A percentile compares a stretch with the other conserved stretches of the same genome.
phyloP scores from a whole-genome alignment of 2,797 vertebrate genomes.

The Stomatorhinus walkeri region DNA sequence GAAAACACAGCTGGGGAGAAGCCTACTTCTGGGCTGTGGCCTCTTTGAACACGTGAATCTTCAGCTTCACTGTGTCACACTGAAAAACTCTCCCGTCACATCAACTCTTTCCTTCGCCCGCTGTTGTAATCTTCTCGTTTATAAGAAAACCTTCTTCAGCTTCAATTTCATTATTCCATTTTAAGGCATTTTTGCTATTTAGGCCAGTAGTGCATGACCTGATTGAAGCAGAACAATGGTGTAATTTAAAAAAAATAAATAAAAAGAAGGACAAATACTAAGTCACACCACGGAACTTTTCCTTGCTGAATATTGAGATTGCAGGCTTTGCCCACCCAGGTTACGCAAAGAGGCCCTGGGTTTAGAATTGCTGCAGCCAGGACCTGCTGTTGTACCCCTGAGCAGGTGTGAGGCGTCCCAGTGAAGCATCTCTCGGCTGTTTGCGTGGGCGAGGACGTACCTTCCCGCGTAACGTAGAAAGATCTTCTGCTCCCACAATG shows the following conservation, averaged over 20 bases:
- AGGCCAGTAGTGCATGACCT: neutral
- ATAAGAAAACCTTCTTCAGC: neutral
- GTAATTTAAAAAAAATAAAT: neutral
- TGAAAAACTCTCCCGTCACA: neutral
- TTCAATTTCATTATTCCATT: neutral
- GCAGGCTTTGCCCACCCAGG: neutral
- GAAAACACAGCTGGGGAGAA: neutral
- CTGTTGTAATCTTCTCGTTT: neutral
- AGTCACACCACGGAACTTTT: neutral
- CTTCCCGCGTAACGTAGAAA: slow-evolving; percentile 80
- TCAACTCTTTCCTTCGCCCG: neutral
- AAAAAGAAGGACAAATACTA: neutral
- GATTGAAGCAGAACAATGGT: neutral
- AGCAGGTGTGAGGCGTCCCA: neutral
- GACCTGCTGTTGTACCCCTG: neutral
- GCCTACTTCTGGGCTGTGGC: neutral
- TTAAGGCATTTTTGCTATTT: neutral
- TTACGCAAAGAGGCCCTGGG: neutral
- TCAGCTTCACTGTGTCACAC: neutral
- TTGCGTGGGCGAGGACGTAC: slow-evolving; percentile 48
- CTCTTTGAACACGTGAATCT: neutral
- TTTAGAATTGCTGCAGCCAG: neutral
- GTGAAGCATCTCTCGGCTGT: neutral
- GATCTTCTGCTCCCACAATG: slow-evolving; percentile 76
- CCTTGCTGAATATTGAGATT: neutral